Base-by-base conservation (phyloP, 92 coral and sea anemone species). In the Palythoa grandiflora region DNA sequence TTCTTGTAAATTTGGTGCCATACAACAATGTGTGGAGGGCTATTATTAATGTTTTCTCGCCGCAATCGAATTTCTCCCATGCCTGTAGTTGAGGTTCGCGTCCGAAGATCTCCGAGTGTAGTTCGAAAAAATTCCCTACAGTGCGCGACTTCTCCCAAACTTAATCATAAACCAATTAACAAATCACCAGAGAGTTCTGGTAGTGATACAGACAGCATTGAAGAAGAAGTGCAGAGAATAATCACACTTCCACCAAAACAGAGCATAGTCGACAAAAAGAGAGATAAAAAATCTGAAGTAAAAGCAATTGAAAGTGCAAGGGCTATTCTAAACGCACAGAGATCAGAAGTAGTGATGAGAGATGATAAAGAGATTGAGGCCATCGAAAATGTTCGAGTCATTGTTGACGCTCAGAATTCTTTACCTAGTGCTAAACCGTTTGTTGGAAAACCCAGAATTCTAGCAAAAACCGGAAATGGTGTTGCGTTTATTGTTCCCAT, bases 251-350 rank as follows among this genome's bases (percentile, higher is more conserved):
- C 86, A 21, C 86, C 86, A 21, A 66, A 81, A 14, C 86, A 81
- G 66, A 66, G 28, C 13, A 63, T 81, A 63, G 60, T 68, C 38
- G 86, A 81, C 47, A 81, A 81, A 13, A 66, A 66, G 47, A 71
- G 86, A 28, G 86, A 81, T 28, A 81, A 81, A 47, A 3, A 65
- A n/a, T 63, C 86, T 9, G 86, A 81, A 68, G 86, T 51, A 81
- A 81, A 81, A 66, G 86, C 86, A 66, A 81, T 81, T 61, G 86
- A 81, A 47, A 81, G 86, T 51, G 86, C 86, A 1, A 61, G 86
- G 8, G 75, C 75, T 40, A 81, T 81, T 68, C 86, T 81, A 51
- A 66, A 81, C 38, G 86, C 86, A 1, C 86, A 81, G 75, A 65
- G 86, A 48, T 66, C 60, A 9, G 86, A 81, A 71, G 35, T 81